Percentiles rank a stretch among this genome's conserved stretches.
Evolutionary conservation across 2,888 invertebrate genomes (phyloP).

Genomic region (Blomia tropicalis): DNA sequence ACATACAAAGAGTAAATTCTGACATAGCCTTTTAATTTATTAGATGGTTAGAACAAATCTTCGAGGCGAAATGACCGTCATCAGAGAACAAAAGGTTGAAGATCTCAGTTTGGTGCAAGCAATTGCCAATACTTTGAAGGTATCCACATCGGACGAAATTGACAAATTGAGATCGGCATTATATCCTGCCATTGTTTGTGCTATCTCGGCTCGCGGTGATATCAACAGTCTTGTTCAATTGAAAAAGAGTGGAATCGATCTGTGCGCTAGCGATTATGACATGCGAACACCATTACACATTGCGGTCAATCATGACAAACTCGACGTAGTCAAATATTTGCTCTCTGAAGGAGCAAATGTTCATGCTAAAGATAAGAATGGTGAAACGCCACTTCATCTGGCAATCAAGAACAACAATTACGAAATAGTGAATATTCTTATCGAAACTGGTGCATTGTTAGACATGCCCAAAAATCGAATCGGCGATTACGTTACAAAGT

Average conservation of each 20-base stretch:
- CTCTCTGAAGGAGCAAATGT: conserved; percentile 64
- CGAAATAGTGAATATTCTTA: conserved; percentile 46
- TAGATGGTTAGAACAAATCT: conserved; percentile 61
- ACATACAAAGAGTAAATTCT: no score
- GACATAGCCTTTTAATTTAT: conserved; percentile 29
- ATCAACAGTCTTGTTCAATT: not conserved
- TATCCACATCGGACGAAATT: conserved; percentile 44
- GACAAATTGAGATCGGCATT: conserved; percentile 46
- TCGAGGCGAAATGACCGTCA: conserved; percentile 58
- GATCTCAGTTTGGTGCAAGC: conserved; percentile 45
- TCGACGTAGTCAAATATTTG: conserved; percentile 51
- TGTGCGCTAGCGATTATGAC: conserved; percentile 56
- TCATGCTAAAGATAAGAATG: conserved; percentile 55
- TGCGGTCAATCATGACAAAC: conserved; percentile 54
- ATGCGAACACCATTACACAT: conserved; percentile 62
- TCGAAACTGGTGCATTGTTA: conserved; percentile 59
- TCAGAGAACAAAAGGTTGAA: conserved; percentile 33
- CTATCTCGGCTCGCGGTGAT: conserved; percentile 43
- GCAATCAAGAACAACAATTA: conserved; percentile 48
- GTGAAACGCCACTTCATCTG: conserved; percentile 52
- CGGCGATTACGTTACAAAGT: conserved; percentile 51
- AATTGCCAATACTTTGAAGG: conserved; percentile 44
- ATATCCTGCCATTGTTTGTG: conserved; percentile 52
- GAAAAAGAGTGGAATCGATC: conserved; percentile 50
- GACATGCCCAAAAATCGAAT: conserved; percentile 44